These are phyloP conservation scores for Urocyon cinereoargenteus DNA, from an alignment of 2,797 vertebrate species.

Conservation along the genomic window DNA sequence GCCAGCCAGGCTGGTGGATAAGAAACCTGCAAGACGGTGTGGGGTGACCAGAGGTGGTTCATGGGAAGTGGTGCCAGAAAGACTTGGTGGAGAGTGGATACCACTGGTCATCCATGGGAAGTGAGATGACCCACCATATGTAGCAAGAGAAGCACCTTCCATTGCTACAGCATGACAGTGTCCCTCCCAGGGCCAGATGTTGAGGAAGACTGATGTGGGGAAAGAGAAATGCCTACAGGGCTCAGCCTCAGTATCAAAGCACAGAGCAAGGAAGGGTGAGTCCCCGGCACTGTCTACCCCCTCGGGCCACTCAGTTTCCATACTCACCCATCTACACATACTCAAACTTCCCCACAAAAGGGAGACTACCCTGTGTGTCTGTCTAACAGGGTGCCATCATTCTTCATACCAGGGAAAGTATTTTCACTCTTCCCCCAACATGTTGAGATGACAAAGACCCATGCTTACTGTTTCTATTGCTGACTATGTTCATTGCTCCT, in stretches of 20 bases:
- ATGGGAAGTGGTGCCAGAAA: not conserved
- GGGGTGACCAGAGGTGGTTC: not conserved
- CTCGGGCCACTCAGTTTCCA: not conserved
- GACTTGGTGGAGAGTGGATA: rapidly evolving
- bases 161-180: not conserved
- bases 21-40: not conserved
- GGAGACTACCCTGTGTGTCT: not conserved
- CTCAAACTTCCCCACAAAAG: no score
- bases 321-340: no score
- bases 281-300: not conserved
- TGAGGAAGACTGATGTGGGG: not conserved
- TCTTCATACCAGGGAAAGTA: not conserved
- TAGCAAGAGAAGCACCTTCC: not conserved
- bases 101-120: not conserved
- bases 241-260: not conserved
- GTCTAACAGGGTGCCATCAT: not conserved
- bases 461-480: not conserved
- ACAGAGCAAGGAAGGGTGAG: not conserved
- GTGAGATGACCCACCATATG: not conserved
- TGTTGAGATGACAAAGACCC: not conserved
- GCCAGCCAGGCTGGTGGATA: no score
- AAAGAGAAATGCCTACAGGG: not conserved
- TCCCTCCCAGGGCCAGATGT: no score
- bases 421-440: not conserved
- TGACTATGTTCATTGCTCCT: not conserved